Percentiles rank a stretch among this genome's conserved stretches.
Conservation (phyloP, 2,797 vertebrate genomes). For the Oryzias sinensis region DNA sequence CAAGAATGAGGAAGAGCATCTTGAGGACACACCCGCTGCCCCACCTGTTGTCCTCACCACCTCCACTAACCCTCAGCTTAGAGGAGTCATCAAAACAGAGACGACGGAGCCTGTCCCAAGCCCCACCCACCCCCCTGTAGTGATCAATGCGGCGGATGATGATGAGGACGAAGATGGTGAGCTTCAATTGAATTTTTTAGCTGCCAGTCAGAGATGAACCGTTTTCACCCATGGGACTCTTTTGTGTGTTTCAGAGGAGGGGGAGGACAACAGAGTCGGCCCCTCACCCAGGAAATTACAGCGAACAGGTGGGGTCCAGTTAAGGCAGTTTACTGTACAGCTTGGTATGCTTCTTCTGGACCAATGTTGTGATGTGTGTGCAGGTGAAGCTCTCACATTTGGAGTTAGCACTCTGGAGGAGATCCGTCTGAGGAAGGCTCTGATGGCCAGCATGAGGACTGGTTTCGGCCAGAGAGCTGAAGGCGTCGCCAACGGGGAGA, state of each 20-base stretch:
- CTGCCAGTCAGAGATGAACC: not conserved
- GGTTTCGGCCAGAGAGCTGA: constrained; percentile 64
- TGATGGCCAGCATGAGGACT: constrained; percentile 85
- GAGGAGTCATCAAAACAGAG: constrained; percentile 90
- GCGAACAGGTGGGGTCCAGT: constrained; percentile 75
- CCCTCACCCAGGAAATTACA: constrained; percentile 77
- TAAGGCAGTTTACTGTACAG: not conserved
- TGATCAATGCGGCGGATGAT: constrained; percentile 94
- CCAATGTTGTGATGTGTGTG: not conserved
- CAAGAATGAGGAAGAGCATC: constrained; percentile 49
- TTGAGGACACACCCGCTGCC: constrained; percentile 76
- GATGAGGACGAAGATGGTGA: constrained; percentile 93
- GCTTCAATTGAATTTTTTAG: not conserved
- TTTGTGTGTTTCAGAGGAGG: constrained; percentile 83
- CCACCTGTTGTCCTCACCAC: constrained; percentile 74
- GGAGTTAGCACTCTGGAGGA: constrained; percentile 93
- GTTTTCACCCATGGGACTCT: not conserved
- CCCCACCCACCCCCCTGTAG: constrained; percentile 94
- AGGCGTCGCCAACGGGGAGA: constrained; percentile 72
- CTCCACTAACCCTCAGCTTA: constrained; percentile 84
- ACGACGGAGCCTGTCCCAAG: constrained; percentile 91
- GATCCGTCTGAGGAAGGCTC: constrained; percentile 86
- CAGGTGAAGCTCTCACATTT: constrained; percentile 87
- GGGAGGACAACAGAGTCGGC: constrained; percentile 82
- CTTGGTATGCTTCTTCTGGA: no score